These are phyloP conservation scores for Grammomys surdaster DNA, from an alignment of 2,113 vertebrate genomes.

Conservation along the genomic window DNA sequence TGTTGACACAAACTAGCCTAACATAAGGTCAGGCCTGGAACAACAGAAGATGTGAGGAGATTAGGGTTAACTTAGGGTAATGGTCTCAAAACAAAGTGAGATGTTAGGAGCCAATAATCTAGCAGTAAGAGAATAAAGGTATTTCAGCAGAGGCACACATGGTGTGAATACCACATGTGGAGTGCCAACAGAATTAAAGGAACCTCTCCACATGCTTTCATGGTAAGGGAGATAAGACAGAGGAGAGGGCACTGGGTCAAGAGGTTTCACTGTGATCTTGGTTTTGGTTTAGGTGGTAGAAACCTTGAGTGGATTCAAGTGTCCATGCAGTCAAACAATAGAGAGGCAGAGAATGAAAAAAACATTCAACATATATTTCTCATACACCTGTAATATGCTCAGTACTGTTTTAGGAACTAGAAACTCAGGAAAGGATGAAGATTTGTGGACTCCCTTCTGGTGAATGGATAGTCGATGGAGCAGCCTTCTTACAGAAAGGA, in stretches of 20 bases:
- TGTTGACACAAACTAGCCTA: fast-evolving
- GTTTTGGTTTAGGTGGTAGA: slow-evolving; percentile 9
- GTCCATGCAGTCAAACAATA: not conserved
- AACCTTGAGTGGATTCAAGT: not conserved
- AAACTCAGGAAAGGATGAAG: slow-evolving; percentile 8
- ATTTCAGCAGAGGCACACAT: fast-evolving
- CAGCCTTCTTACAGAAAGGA: not conserved
- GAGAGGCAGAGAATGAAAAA: slow-evolving; percentile 18
- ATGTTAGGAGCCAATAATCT: not conserved
- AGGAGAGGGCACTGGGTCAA: not conserved
- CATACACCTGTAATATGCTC: not conserved
- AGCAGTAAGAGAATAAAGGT: not conserved
- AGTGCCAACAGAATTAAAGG: too few relatives aligned
- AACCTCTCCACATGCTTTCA: not conserved
- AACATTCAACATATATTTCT: slow-evolving; percentile 35
- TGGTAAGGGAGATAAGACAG: not conserved
- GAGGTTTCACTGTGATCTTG: not conserved
- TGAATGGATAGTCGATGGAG: slow-evolving; percentile 32
- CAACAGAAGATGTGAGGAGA: not conserved
- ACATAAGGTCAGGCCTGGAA: not conserved
- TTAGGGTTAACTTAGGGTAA: not conserved
- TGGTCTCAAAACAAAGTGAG: not conserved
- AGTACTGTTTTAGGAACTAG: not conserved
- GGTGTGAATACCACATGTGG: fast-evolving
- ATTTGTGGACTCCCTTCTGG: slow-evolving; percentile 14